phyloP scores from a whole-genome alignment of 2,113 vertebrate species.

The Rhadina sibilatrix region DNA sequence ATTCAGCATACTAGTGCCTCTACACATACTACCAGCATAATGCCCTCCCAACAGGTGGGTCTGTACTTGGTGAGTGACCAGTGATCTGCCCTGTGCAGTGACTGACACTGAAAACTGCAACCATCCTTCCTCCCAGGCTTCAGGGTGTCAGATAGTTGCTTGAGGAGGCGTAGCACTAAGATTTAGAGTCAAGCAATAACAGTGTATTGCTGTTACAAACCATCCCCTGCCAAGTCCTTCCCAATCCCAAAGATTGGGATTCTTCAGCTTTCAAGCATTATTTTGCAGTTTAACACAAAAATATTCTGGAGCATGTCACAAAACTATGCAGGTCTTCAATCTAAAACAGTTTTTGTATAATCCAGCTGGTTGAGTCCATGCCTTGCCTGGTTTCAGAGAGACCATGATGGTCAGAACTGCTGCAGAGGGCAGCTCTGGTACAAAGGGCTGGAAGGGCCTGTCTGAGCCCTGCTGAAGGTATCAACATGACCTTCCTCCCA shows the following conservation, averaged over 20 bases:
- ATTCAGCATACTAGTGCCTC: neutral
- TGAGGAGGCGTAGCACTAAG: neutral
- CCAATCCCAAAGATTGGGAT: neutral
- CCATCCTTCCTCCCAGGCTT: neutral
- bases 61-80: neutral
- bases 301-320: neutral
- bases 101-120: neutral
- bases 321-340: neutral
- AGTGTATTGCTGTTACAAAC: neutral
- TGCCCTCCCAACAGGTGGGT: neutral
- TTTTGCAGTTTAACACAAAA: neutral
- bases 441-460: neutral
- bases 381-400: neutral
- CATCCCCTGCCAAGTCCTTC: neutral
- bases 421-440: neutral
- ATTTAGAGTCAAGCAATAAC: neutral
- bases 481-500: neutral
- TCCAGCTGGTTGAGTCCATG: neutral
- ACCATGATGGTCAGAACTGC: neutral
- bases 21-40: neutral
- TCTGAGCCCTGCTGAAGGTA: neutral
- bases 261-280: neutral
- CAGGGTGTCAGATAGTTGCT: neutral
- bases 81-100: accelerated
- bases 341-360: neutral